Percentiles rank a stretch among this genome's conserved stretches.
These are phyloP conservation scores for Muntiacus muntjak DNA, from an alignment of 2,113 vertebrate genomes.

Conservation along the genomic window DNA sequence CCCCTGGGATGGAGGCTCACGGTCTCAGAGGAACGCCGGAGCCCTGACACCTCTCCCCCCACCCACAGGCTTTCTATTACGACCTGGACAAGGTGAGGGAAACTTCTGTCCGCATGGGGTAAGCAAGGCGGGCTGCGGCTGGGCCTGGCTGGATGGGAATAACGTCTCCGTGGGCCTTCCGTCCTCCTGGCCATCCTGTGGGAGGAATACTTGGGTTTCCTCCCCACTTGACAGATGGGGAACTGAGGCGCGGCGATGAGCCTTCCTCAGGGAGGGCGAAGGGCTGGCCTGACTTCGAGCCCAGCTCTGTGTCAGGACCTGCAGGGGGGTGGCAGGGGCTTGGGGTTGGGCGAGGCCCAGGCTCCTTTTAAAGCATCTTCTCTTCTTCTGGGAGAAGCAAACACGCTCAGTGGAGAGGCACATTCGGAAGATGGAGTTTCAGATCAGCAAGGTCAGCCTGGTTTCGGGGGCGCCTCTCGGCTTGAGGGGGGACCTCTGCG, in stretches of 20 bases:
- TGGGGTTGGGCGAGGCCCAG: background rate
- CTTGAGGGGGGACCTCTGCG: background rate
- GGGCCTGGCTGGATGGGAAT: background rate
- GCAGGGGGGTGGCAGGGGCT: background rate
- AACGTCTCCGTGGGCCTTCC: fast-evolving
- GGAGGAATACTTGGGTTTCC: background rate
- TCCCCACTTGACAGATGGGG: background rate
- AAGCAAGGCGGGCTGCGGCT: fast-evolving
- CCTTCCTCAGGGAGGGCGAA: background rate
- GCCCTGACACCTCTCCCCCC: background rate
- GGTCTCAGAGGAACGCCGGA: background rate
- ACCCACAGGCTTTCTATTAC: slow-evolving; percentile 92
- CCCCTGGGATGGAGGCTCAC: background rate
- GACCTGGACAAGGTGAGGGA: slow-evolving; percentile 94
- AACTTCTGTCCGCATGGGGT: fast-evolving
- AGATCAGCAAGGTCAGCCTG: slow-evolving; percentile 92
- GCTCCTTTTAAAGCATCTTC: background rate
- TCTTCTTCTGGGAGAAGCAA: slow-evolving; percentile 83
- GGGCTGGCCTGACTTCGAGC: background rate
- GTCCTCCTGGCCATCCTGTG: fast-evolving
- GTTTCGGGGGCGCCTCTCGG: fast-evolving
- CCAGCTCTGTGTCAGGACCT: background rate
- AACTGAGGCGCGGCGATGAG: background rate
- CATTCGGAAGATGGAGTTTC: slow-evolving; percentile 93
- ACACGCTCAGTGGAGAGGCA: slow-evolving; percentile 90